phyloP scores from a whole-genome alignment of 2,113 vertebrate genomes.

The Phodopus roborovskii region DNA sequence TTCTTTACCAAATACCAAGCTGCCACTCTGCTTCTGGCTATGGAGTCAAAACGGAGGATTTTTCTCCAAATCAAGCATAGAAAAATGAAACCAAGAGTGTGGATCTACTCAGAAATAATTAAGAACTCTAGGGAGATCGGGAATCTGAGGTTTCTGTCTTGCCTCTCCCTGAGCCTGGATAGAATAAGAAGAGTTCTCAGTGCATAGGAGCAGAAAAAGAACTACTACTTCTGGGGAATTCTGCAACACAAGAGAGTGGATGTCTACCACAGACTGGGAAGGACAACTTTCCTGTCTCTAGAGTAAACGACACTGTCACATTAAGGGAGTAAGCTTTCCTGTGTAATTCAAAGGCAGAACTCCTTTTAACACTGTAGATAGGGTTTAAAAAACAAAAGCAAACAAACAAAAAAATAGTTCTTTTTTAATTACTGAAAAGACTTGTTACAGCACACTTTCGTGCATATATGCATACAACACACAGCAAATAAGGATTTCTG shows the following conservation, averaged over 20 bases:
- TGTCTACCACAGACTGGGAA: background rate
- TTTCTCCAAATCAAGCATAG: conserved; percentile 70
- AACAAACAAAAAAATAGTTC: background rate
- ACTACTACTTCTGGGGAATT: conserved; percentile 39
- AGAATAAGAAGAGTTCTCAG: conserved; percentile 42
- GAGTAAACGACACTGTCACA: background rate
- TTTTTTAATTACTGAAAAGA: background rate
- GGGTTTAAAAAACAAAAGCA: background rate
- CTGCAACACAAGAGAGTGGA: conserved; percentile 40
- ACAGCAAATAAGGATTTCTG: background rate
- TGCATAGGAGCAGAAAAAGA: conserved; percentile 11
- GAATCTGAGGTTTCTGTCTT: conserved; percentile 38
- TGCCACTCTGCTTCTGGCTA: background rate
- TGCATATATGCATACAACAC: background rate
- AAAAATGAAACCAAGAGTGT: conserved; percentile 71
- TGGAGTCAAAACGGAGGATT: conserved; percentile 61
- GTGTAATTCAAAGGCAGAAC: conserved; percentile 4
- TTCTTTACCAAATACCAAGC: conserved; percentile 60
- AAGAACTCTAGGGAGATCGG: background rate
- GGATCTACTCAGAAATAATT: conserved; percentile 62
- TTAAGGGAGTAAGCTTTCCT: background rate
- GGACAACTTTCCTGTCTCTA: conserved; percentile 20
- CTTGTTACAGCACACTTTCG: background rate
- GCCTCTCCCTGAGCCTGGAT: conserved; percentile 1
- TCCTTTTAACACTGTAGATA: background rate